phyloP scores from a whole-genome alignment of 2,888 invertebrate species.

The Mechanitis messenoides region DNA sequence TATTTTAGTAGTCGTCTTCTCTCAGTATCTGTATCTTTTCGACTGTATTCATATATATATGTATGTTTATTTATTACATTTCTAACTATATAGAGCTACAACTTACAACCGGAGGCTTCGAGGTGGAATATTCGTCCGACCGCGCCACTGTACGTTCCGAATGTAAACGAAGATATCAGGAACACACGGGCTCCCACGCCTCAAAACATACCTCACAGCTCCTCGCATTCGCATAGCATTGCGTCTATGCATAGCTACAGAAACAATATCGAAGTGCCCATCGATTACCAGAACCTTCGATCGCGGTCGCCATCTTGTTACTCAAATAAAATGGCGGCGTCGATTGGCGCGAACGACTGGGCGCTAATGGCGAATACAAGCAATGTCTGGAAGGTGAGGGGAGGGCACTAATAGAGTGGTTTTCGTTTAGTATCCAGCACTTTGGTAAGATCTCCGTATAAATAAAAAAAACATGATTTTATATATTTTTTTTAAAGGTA shows the following conservation, averaged over 20 bases:
- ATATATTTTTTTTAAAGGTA: background rate
- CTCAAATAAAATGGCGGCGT: conserved; percentile 72
- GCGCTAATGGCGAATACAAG: conserved; percentile 63
- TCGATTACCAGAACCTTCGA: conserved; percentile 70
- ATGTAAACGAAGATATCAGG: conserved; percentile 60
- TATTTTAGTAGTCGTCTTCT: conserved; percentile 21
- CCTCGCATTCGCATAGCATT: conserved; percentile 72
- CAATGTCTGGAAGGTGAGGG: conserved; percentile 75
- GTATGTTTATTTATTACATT: conserved; percentile 41
- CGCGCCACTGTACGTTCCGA: conserved; percentile 71
- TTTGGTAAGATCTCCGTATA: conserved; percentile 62
- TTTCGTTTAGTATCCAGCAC: conserved; percentile 39
- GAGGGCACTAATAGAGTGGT: conserved; percentile 59
- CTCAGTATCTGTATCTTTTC: conserved; percentile 29
- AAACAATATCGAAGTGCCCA: conserved; percentile 69
- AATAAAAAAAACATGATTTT: conserved; percentile 2
- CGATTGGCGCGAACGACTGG: conserved; percentile 72
- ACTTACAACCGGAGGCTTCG: conserved; percentile 65
- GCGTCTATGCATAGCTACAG: conserved; percentile 75
- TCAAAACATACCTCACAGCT: conserved; percentile 67
- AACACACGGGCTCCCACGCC: conserved; percentile 59
- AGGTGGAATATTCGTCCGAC: conserved; percentile 71
- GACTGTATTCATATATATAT: conserved; percentile 28
- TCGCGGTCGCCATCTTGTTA: conserved; percentile 76
- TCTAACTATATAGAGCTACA: conserved; percentile 64